Evolutionary conservation across 1,140 invertebrate species (phyloP), one percentile per base, ranked within the genome.

Genomic region (Pristionchus pacificus): DNA sequence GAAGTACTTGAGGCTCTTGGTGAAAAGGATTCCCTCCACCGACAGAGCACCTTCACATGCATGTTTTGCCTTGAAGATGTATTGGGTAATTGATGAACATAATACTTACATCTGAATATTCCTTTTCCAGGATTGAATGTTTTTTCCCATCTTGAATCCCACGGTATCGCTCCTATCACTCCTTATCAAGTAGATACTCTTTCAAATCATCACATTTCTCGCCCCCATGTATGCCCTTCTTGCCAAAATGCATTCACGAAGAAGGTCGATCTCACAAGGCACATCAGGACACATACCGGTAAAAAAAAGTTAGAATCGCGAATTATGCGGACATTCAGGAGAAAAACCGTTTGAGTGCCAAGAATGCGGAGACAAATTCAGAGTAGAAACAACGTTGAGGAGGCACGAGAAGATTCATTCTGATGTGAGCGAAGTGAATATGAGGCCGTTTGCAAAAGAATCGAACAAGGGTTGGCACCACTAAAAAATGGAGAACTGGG

Each of bases 201-300:
- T 27, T 38, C 65, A 19, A 28, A 58, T 1, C 33, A 33, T 2
- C 1, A 55, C 2, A n/a, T 66, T 28, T 57, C 65, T 30, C 15
- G 49, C 27, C 19, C 38, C 2, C 67, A 60, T 32, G 29, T 30
- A 49, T 69, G 67, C 38, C 1, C 19, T 15, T 15, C 28, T 3
- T 69, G 67, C 27, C 31, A 2, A 0, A 60, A 61, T n/a, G 19
- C 6, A 6, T 63, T 70, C 19, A 49, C 31, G n/a, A 63, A 59
- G 27, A 70, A 59, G 28, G 57, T 55, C 13, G 68, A 70, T 64
- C 28, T 70, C 15, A 15, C 33, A 3, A 19, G 68, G 1, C 68
- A 70, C 49, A 28, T 57, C n/a, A 38, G 31, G 29, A 70, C 63
- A 0, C 68, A 70, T 55, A 63, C 68, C 19, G 65, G 65, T 30